Evolutionary conservation across 53 echinoderm and acorn worm genomes (phyloP).

Genomic region (Crossaster papposus): DNA sequence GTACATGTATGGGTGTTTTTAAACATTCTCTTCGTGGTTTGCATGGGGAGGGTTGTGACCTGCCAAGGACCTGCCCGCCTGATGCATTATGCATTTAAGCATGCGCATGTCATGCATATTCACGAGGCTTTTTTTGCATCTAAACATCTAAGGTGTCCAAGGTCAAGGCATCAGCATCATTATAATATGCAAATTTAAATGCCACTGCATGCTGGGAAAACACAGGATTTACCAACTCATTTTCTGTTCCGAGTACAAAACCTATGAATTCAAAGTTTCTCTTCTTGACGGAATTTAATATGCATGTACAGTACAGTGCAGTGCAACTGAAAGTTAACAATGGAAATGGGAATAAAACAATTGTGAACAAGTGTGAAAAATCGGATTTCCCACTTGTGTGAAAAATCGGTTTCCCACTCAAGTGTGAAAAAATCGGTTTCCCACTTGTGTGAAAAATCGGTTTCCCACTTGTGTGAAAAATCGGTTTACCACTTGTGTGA

Average conservation of each 20-base stretch:
- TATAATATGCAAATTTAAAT: constrained; percentile 14
- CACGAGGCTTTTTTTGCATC: constrained; percentile 28
- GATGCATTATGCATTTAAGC: constrained; percentile 33
- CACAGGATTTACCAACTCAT: neutral
- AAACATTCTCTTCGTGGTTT: neutral
- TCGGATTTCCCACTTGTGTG: too few species aligned
- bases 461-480: too few species aligned
- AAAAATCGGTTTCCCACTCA: too few species aligned
- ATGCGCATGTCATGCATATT: constrained; percentile 56
- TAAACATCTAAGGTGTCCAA: constrained; percentile 24
- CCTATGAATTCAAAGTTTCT: too few species aligned
- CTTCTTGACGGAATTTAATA: too few species aligned
- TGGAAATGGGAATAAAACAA: too few species aligned
- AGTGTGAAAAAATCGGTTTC: too few species aligned
- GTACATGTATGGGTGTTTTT: neutral
- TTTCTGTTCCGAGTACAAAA: neutral
- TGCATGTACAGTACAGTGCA: too few species aligned
- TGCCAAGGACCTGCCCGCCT: constrained; percentile 46
- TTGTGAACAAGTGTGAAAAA: too few species aligned
- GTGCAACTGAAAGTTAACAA: too few species aligned
- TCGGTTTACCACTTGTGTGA: too few species aligned
- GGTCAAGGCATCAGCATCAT: neutral
- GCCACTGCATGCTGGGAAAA: constrained; percentile 33
- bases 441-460: too few species aligned
- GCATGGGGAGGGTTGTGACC: constrained; percentile 17